Conservation (phyloP, 2,888 invertebrate genomes). For the Andrena fulva region DNA sequence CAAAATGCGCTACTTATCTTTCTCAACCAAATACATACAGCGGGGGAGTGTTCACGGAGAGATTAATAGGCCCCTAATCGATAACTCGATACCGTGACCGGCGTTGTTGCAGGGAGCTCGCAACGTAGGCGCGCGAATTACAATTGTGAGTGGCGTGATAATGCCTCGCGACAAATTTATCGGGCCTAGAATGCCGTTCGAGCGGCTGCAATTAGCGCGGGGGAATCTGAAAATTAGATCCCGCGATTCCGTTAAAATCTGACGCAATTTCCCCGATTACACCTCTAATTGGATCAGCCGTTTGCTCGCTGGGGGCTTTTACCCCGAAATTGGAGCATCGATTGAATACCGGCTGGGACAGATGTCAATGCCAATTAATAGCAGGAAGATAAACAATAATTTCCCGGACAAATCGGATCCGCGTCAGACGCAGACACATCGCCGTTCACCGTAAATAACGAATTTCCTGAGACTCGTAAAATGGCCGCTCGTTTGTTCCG, state of each 20-base stretch:
- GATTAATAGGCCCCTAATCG: constrained; percentile 19
- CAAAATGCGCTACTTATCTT: neutral
- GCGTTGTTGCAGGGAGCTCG: neutral
- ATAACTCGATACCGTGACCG: neutral
- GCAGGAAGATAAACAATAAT: constrained; percentile 55
- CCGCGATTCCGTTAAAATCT: constrained; percentile 57
- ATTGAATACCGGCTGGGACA: constrained; percentile 41
- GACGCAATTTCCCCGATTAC: constrained; percentile 61
- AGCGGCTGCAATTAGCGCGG: constrained; percentile 23
- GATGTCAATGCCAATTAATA: constrained; percentile 50
- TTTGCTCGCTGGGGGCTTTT: constrained; percentile 29
- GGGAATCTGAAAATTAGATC: constrained; percentile 54
- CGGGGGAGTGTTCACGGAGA: neutral
- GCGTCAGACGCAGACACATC: neutral
- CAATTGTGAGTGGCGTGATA: neutral
- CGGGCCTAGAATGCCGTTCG: constrained; percentile 13
- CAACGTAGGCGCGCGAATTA: constrained; percentile 12
- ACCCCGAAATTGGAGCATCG: constrained; percentile 40
- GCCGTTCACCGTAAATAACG: constrained; percentile 22
- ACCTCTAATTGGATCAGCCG: constrained; percentile 49
- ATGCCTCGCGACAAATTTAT: constrained; percentile 42
- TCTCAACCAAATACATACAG: neutral
- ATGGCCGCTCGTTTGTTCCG: constrained; percentile 3
- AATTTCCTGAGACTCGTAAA: constrained; percentile 11
- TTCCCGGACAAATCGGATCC: constrained; percentile 6